Base-by-base conservation (phyloP, 2,888 invertebrate species). In the Parnassius mnemosyne region DNA sequence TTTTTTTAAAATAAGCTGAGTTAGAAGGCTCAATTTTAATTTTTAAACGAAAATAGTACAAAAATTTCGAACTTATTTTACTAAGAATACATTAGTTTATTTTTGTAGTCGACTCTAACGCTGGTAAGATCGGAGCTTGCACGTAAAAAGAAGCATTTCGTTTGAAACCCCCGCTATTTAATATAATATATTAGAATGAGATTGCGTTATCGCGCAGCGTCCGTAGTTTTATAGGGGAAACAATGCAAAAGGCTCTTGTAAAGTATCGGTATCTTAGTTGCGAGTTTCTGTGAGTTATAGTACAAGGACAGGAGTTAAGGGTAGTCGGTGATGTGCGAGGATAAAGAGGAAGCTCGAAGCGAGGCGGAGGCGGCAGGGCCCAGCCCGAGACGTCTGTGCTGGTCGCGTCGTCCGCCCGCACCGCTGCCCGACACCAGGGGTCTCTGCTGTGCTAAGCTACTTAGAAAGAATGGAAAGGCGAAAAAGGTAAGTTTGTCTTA, bases 401-500 rank as follows among this genome's bases (percentile, higher is more conserved):
- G 90, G 90, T 73, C 85, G 69, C 83, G 83, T 61, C 81, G 84
- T 61, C 83, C 87, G 64, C 88, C 90, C 60, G 92, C 93, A 72
- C 89, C 93, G 67, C 85, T 92, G 71, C 90, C 91, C 66, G 96
- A 96, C 85, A 96, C 95, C 74, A 93, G 95, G 68, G 96, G 96
- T 68, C 95, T 96, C 81, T 96, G 95, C 85, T 96, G 96, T 87
- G 94, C 95, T 78, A 96, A 96, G 85, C 92, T 96, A 70, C 93
- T 96, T 63, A 93, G 94, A 80, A 95, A 95, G 91, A 96, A 96
- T 87, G 96, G 96, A 71, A 95, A 94, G 79, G 95, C 96, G 57
- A 96, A 95, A 85, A 96, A 96, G 94, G 95, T 95, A 79, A 92
- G 82, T 68, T 61, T 34, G 20, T 41, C 10, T 1, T 16, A 16